A percentile compares a stretch with the other conserved stretches of the same genome.
Conservation (phyloP, 2,888 invertebrate genomes). For the Polydrusus cervinus region DNA sequence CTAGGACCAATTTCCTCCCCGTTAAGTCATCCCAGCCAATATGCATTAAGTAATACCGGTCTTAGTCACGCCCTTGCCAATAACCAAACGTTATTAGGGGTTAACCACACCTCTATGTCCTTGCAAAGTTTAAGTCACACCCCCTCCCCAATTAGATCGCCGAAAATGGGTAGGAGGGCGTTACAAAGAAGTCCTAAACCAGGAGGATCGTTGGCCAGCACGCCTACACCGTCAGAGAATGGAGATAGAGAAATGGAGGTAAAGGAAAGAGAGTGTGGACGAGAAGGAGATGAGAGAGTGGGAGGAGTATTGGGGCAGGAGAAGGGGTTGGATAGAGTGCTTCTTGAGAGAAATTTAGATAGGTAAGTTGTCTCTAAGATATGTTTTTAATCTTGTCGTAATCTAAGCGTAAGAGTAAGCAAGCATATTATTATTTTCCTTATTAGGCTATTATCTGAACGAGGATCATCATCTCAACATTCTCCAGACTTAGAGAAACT, state of each 20-base stretch:
- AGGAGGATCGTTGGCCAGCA: slow-evolving; percentile 69
- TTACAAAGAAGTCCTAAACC: slow-evolving; percentile 72
- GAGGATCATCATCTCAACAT: slow-evolving; percentile 64
- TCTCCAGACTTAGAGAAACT: slow-evolving; percentile 72
- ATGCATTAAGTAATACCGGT: slow-evolving; percentile 44
- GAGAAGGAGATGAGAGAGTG: slow-evolving; percentile 16
- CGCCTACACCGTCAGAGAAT: slow-evolving; percentile 67
- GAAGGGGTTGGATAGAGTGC: slow-evolving; percentile 79
- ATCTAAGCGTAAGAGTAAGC: too few species aligned
- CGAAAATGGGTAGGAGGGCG: slow-evolving; percentile 74
- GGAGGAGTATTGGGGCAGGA: slow-evolving; percentile 54
- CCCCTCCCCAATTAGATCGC: slow-evolving; percentile 74
- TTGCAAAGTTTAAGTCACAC: slow-evolving; percentile 67
- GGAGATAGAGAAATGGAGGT: slow-evolving; percentile 52
- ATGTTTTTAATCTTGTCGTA: too few species aligned
- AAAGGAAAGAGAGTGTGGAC: slow-evolving; percentile 7
- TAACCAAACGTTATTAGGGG: not conserved
- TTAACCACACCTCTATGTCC: slow-evolving; percentile 27
- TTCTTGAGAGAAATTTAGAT: slow-evolving; percentile 81
- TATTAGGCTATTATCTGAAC: slow-evolving; percentile 73
- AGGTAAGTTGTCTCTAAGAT: slow-evolving; percentile 30
- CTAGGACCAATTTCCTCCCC: slow-evolving; percentile 56
- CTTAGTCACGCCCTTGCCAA: slow-evolving; percentile 19
- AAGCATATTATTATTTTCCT: too few species aligned
- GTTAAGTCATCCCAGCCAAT: slow-evolving; percentile 56